These are phyloP conservation scores for Eilema sororculum DNA, from an alignment of 2,888 invertebrate genomes.

Conservation along the genomic window DNA sequence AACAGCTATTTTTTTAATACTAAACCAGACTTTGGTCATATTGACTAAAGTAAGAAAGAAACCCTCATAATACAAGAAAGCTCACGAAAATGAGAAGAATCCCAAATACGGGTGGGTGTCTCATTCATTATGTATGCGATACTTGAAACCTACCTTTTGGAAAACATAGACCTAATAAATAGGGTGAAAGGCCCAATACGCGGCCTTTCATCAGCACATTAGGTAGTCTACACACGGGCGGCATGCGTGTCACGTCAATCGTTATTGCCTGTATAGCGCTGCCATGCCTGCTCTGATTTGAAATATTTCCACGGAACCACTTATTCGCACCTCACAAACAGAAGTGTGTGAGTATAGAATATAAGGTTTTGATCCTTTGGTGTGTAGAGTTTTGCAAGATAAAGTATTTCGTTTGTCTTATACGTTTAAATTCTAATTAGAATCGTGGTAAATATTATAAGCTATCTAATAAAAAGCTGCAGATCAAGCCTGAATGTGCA, in stretches of 20 bases:
- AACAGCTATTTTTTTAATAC: no score
- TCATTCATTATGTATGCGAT: slow-evolving; percentile 49
- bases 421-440: neutral
- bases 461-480: no score
- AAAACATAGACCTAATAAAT: slow-evolving; percentile 74
- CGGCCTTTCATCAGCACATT: slow-evolving; percentile 76
- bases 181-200: slow-evolving; percentile 71
- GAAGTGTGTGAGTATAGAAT: slow-evolving; percentile 53
- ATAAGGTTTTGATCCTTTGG: slow-evolving; percentile 65
- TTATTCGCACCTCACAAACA: slow-evolving; percentile 81
- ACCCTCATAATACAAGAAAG: neutral
- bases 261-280: slow-evolving; percentile 79
- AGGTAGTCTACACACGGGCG: slow-evolving; percentile 77
- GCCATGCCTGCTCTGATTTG: slow-evolving; percentile 81
- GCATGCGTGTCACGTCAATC: slow-evolving; percentile 82
- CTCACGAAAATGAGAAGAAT: neutral
- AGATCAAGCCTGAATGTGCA: no score
- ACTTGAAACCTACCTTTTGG: slow-evolving; percentile 57
- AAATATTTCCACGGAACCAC: slow-evolving; percentile 87
- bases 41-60: neutral
- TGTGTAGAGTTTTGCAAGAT: neutral
- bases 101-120: slow-evolving; percentile 11
- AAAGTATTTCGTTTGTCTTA: neutral
- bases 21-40: neutral
- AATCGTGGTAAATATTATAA: neutral